phyloP scores from a whole-genome alignment of 2,888 invertebrate species.

The Mythimna pallens region DNA sequence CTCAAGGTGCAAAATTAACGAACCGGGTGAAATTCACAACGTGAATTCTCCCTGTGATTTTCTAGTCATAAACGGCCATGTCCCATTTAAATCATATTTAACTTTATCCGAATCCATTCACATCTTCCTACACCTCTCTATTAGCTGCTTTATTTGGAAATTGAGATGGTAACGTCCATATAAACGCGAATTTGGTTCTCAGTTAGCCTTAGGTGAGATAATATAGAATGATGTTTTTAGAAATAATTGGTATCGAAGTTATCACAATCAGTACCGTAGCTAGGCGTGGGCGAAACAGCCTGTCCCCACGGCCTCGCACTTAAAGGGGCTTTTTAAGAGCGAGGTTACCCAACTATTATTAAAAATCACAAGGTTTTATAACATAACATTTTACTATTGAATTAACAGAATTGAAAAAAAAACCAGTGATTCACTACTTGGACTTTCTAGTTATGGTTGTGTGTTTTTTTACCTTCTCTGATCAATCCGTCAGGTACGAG shows the following conservation, averaged over 20 bases:
- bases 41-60: not conserved
- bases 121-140: not conserved
- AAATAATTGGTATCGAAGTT: not conserved
- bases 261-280: not conserved
- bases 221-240: not conserved
- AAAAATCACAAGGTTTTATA: too few relatives aligned
- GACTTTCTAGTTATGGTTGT: too few relatives aligned
- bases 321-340: not conserved
- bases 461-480: too few relatives aligned
- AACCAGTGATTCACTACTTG: too few relatives aligned
- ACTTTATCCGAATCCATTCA: not conserved
- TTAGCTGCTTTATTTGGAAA: not conserved
- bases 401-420: too few relatives aligned
- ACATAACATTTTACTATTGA: too few relatives aligned
- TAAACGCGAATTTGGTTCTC: too few relatives aligned
- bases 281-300: not conserved
- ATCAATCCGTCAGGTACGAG: too few relatives aligned
- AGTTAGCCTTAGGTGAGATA: not conserved
- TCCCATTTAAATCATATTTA: not conserved
- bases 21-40: not conserved
- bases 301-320: not conserved
- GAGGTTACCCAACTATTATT: too few relatives aligned
- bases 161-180: not conserved
- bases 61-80: not conserved
- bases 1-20: constrained; percentile 13